Evolutionary conservation across 1,140 invertebrate species (phyloP), one percentile per base, ranked within the genome.

Genomic region (Eciton burchellii): DNA sequence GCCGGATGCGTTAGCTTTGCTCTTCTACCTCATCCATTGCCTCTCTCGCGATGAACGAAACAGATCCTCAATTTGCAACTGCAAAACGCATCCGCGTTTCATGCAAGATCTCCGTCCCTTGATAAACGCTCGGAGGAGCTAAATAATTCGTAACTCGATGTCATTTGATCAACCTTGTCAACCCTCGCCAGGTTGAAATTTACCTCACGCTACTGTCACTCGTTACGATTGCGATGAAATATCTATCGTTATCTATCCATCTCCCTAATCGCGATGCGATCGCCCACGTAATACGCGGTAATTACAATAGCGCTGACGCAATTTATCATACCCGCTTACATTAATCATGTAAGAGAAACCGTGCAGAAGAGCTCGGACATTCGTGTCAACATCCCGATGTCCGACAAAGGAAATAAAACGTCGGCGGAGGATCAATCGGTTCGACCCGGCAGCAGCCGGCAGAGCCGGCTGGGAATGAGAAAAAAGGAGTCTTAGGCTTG

Each of bases 401-500:
- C 41, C 21, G 45, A 21, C 12, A 24, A 29, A 26, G 35, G 43
- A 24, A 74, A 49, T 62, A 35, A 62, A 49, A 74, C 26, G 41
- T 35, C 14, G 14, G 52, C 57, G 26, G n/a, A 8, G 43, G 72
- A 49, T 60, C 71, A 59, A 73, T 60, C 47, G 29, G 49, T 29
- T 73, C 41, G 41, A 47, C 35, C 43, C 8, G 47, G 24, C 43
- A n/a, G 19, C n/a, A 71, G 49, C 29, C 68, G 41, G 21, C 19
- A 29, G 49, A n/a, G n/a, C n/a, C n/a, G n/a, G n/a, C n/a, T 14
- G 49, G 62, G 26, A 62, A 57, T 6, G 62, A 62, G 57, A 74
- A 74, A 62, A 74, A 74, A 74, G 26, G 6, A 62, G 57, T 74
- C 47, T 74, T 49, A 41, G 66, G 54, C 60, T 62, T 41, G 74